Evolutionary conservation across 2,888 invertebrate genomes (phyloP).

Genomic region (Dioctria linearis): DNA sequence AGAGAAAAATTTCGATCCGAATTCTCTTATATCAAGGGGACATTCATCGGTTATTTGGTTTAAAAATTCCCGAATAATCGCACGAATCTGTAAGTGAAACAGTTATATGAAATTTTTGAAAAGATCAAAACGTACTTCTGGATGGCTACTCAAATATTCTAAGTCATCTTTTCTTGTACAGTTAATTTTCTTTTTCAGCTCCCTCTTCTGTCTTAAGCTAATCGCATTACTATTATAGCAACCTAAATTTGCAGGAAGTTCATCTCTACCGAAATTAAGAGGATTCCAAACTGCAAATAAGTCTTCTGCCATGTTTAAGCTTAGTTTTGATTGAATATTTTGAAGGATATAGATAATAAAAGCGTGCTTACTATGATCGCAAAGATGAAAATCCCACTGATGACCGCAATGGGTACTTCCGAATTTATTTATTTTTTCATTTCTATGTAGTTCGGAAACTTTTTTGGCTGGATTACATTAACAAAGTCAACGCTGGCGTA

Average conservation of each 20-base stretch:
- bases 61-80: background rate
- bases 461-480: too few species aligned
- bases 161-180: background rate
- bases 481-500: too few species aligned
- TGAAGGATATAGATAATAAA: too few species aligned
- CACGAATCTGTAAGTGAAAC: background rate
- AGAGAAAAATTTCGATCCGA: background rate
- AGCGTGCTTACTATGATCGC: too few species aligned
- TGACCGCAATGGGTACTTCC: too few species aligned
- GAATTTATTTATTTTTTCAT: too few species aligned
- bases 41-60: background rate
- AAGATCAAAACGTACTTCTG: background rate
- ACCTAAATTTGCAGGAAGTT: background rate
- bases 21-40: background rate
- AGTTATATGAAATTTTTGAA: background rate
- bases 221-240: background rate
- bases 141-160: background rate
- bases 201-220: background rate
- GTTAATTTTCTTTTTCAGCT: background rate
- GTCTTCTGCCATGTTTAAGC: background rate
- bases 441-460: too few species aligned
- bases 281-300: constrained; percentile 7
- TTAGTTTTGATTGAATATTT: too few species aligned
- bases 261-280: background rate
- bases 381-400: too few species aligned